Evolutionary conservation across 2,797 vertebrate species (phyloP).

Genomic region (Amphiprion clarkii): DNA sequence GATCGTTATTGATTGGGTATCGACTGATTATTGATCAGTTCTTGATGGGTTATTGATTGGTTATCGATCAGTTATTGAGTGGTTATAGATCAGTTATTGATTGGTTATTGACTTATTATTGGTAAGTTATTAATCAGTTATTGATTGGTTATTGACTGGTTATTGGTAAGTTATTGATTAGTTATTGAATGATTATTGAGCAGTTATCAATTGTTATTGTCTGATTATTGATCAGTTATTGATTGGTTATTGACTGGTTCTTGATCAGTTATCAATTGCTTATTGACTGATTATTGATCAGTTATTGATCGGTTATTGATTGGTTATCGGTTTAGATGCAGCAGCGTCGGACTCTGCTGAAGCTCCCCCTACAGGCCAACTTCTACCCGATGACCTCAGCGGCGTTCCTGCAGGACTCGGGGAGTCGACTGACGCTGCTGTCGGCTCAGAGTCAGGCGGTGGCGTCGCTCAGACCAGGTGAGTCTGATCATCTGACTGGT

Average conservation of each 20-base stretch:
- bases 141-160: too few relatives aligned
- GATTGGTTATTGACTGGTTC: too few relatives aligned
- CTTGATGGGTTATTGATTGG: too few relatives aligned
- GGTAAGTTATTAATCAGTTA: too few relatives aligned
- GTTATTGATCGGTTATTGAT: background rate
- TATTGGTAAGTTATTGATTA: background rate
- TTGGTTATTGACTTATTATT: background rate
- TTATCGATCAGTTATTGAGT: background rate
- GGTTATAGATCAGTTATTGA: background rate
- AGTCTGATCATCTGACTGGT: background rate
- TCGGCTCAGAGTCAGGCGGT: conserved; percentile 91
- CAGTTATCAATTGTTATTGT: background rate
- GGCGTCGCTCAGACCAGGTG: conserved; percentile 82
- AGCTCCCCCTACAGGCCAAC: conserved; percentile 94
- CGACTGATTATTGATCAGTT: background rate
- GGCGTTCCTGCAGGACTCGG: conserved; percentile 88
- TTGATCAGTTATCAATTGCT: background rate
- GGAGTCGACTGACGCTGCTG: conserved; percentile 87
- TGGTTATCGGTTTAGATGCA: conserved; percentile 87
- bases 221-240: too few relatives aligned
- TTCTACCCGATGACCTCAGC: conserved; percentile 94
- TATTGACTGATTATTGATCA: too few relatives aligned
- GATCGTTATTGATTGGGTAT: too few relatives aligned
- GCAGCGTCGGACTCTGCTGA: conserved; percentile 87
- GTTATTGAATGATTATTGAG: background rate